A percentile compares a stretch with the other conserved stretches of the same genome.
Conservation (phyloP, 2,888 invertebrate species). For the Lepetodrilus schrolli region DNA sequence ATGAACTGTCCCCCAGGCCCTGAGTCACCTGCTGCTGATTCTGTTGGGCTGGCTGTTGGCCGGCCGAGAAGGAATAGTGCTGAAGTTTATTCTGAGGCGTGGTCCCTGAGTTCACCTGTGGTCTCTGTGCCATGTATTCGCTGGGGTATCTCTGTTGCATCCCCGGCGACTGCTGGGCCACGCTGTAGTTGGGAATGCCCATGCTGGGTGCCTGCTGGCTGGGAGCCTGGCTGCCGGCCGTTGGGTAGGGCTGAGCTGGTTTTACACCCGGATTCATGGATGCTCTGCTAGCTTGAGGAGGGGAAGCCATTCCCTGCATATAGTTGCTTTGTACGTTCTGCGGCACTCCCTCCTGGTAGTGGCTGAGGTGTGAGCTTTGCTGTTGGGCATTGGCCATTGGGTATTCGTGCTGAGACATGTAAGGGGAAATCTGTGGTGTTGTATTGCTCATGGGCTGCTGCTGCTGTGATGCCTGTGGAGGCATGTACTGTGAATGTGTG, state of each 20-base stretch:
- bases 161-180: constrained; percentile 27
- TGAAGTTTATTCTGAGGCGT: constrained; percentile 32
- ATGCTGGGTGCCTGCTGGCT: neutral
- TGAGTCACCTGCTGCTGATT: constrained; percentile 31
- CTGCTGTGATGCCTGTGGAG: constrained; percentile 33
- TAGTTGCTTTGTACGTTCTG: constrained; percentile 34
- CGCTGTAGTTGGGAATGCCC: constrained; percentile 1
- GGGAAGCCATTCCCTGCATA: constrained; percentile 55
- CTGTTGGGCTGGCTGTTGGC: constrained; percentile 35
- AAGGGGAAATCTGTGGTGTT: constrained; percentile 35
- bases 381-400: constrained; percentile 47
- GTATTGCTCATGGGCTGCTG: constrained; percentile 35
- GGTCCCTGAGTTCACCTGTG: constrained; percentile 36
- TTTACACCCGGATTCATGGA: constrained; percentile 35
- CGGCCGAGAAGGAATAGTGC: constrained; percentile 34
- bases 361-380: constrained; percentile 42
- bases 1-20: constrained; percentile 41
- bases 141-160: constrained; percentile 30
- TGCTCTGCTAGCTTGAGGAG: constrained; percentile 36
- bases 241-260: constrained; percentile 36
- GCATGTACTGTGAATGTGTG: constrained; percentile 44
- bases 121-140: constrained; percentile 35
- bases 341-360: constrained; percentile 34
- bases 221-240: constrained; percentile 28
- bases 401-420: constrained; percentile 60